Percentiles rank a stretch among this genome's conserved stretches.
These are phyloP conservation scores for Tichodroma muraria DNA, from an alignment of 2,113 vertebrate species.

Conservation along the genomic window DNA sequence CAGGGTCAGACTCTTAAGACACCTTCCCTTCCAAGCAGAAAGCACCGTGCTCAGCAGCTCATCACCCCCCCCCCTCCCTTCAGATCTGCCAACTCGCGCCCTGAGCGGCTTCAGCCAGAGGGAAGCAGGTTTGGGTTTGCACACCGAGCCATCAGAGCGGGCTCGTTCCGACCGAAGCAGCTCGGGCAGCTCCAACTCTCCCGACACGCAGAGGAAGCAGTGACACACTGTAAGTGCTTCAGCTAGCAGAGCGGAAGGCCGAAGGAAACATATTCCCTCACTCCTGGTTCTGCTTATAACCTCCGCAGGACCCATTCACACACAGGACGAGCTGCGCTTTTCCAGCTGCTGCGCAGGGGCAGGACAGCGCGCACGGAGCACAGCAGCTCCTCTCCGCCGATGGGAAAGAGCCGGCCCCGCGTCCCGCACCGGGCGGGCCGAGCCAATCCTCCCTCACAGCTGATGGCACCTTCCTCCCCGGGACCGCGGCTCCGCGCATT, in stretches of 20 bases:
- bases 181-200: background rate
- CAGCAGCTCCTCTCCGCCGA: rapidly evolving
- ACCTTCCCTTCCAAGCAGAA: background rate
- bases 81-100: background rate
- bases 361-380: rapidly evolving
- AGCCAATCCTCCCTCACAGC: background rate
- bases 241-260: background rate
- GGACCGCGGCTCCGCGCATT: background rate
- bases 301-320: rapidly evolving
- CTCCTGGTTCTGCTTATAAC: background rate
- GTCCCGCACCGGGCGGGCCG: background rate
- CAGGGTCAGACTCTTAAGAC: background rate
- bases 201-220: background rate
- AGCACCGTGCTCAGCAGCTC: background rate
- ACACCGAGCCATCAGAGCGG: rapidly evolving
- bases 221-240: rapidly evolving
- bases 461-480: rapidly evolving
- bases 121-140: background rate
- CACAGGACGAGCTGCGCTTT: rapidly evolving
- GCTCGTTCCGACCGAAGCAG: background rate
- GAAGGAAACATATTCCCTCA: rapidly evolving
- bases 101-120: background rate
- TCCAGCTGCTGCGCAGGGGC: background rate
- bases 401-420: background rate
- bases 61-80: background rate